Base-by-base conservation (phyloP, 2,113 vertebrate species). In the Anser cygnoides region DNA sequence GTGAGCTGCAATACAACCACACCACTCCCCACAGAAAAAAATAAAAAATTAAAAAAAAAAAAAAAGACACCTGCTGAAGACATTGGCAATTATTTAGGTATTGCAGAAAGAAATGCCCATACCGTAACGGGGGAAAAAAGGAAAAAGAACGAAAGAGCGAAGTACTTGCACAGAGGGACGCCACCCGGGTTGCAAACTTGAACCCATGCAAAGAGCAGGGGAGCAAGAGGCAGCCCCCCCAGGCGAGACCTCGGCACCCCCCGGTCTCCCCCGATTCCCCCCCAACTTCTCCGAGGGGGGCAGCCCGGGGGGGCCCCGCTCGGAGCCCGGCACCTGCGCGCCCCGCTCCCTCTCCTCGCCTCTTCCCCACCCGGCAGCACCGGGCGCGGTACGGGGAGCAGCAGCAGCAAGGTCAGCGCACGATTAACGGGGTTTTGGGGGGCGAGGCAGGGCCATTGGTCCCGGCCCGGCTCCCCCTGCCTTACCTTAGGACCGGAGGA, bases 201-300 rank as follows among this genome's bases (percentile, higher is more conserved):
- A 92, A 46, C 13, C 66, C 61, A 18, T 22, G 84, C 10, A 23
- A 52, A 58, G 0, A 10, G 0, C 6, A 0, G 0, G 11, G 29
- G 29, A 0, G 18, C 0, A 26, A 14, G 59, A 18, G 1, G 3
- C 9, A 0, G 6, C 19, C 0, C 3, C 20, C 26, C 37, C 63
- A 15, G 33, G 13, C 46, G 20, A 21, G 46, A 49, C 46, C 46
- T 49, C 46, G 10, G 46, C 20, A 49, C 46, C 46, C 46, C 16
- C 10, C 46, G 20, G 46, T 49, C 20, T 10, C 10, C 10, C 46
- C 10, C 46, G 11, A 9, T 20, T 46, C 46, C 10, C 46, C 20
- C 11, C 46, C 46, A 49, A 49, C 46, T 49, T 49, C 46, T 49
- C 46, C 20, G 46, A 49, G 46, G 10, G 46, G 46, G 46, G 20